Conservation (phyloP, 2,797 vertebrate species). For the Glossophaga mutica region DNA sequence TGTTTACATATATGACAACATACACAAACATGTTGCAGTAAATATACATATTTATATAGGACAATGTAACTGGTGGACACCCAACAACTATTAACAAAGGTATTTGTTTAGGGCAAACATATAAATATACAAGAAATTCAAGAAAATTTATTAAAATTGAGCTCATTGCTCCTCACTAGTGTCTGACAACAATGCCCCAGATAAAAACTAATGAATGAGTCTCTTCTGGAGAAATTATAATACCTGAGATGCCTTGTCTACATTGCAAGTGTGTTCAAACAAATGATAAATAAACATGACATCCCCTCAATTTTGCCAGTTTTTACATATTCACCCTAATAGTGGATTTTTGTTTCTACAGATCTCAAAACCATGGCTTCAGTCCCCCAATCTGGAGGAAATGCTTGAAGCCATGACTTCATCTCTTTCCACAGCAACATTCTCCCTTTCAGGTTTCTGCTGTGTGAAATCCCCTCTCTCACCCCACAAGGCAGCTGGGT, state of each 20-base stretch:
- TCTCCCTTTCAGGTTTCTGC: not conserved
- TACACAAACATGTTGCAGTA: not conserved
- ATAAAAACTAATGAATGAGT: slow-evolving; percentile 21
- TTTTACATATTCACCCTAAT: not conserved
- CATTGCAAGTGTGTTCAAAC: not conserved
- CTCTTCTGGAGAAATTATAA: not conserved
- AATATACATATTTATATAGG: not conserved
- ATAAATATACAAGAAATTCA: not conserved
- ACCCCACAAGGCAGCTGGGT: not conserved
- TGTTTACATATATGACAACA: not conserved
- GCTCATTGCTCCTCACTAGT: not conserved
- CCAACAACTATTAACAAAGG: not conserved
- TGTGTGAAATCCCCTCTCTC: not conserved
- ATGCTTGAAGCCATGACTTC: not conserved
- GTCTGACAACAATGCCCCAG: not conserved
- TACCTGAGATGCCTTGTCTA: not conserved
- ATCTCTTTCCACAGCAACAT: not conserved
- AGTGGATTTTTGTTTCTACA: not conserved
- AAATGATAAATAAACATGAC: not conserved
- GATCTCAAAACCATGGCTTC: not conserved
- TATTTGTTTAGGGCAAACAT: not conserved
- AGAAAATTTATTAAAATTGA: not conserved
- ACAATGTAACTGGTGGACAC: not conserved
- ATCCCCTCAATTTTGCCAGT: not conserved
- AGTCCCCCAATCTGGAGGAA: not conserved